phyloP scores from a whole-genome alignment of 2,888 invertebrate genomes.

The Taenaris catops region DNA sequence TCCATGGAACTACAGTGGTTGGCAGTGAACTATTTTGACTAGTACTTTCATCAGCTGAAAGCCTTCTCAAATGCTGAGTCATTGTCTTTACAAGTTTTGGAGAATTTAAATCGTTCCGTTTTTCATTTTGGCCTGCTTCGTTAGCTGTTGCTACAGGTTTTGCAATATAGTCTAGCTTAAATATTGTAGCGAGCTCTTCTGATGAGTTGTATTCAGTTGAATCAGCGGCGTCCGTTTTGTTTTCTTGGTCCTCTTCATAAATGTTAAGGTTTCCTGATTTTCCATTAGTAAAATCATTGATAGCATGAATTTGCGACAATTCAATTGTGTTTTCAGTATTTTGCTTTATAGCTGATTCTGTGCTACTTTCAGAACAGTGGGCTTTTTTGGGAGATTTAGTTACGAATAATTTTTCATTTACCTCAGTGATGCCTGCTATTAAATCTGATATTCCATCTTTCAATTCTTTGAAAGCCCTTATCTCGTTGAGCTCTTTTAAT shows the following conservation, averaged over 20 bases:
- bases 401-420: slow-evolving; percentile 65
- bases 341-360: slow-evolving; percentile 45
- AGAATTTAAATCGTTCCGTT: slow-evolving; percentile 61
- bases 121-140: slow-evolving; percentile 37
- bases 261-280: slow-evolving; percentile 61
- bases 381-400: slow-evolving; percentile 39
- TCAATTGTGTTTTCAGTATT: slow-evolving; percentile 50
- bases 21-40: slow-evolving; percentile 72
- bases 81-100: slow-evolving; percentile 68
- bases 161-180: slow-evolving; percentile 59
- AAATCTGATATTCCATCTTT: slow-evolving; percentile 74
- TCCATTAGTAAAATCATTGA: slow-evolving; percentile 44
- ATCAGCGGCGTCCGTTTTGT: slow-evolving; percentile 58
- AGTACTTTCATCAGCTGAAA: slow-evolving; percentile 58
- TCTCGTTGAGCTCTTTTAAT: slow-evolving; percentile 64
- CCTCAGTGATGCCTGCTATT: slow-evolving; percentile 72
- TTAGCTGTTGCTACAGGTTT: slow-evolving; percentile 32
- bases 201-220: slow-evolving; percentile 82
- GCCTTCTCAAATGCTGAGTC: slow-evolving; percentile 66
- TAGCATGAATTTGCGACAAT: slow-evolving; percentile 40
- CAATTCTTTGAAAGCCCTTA: slow-evolving; percentile 70
- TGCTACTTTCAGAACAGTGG: slow-evolving; percentile 18
- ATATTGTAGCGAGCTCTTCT: slow-evolving; percentile 82
- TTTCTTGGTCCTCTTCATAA: slow-evolving; percentile 65
- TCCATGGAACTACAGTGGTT: slow-evolving; percentile 69